A percentile compares a stretch with the other conserved stretches of the same genome.
These are phyloP conservation scores for Trematomus bernacchii DNA, from an alignment of 2,797 vertebrate genomes.

Conservation along the genomic window DNA sequence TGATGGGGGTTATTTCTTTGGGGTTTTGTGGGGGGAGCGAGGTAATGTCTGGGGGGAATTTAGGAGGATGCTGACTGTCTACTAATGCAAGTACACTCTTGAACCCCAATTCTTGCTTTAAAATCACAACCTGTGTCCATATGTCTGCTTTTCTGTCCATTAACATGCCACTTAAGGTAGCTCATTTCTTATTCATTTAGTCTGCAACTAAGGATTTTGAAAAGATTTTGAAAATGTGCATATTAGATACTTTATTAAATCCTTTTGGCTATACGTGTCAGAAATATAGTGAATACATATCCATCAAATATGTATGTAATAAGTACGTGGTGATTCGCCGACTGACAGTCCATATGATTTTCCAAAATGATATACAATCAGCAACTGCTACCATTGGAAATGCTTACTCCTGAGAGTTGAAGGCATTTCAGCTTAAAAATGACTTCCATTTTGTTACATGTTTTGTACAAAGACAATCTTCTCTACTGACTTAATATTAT, in stretches of 20 bases:
- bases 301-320: no score
- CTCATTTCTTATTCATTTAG: not conserved
- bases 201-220: not conserved
- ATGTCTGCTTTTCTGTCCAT: not conserved
- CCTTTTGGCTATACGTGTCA: not conserved
- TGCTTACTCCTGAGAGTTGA: not conserved
- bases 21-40: not conserved
- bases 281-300: not conserved
- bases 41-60: constrained; percentile 6
- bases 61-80: constrained; percentile 36
- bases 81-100: constrained; percentile 46
- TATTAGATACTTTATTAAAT: not conserved
- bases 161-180: not conserved
- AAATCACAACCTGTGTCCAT: not conserved
- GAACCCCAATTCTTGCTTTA: constrained; percentile 26
- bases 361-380: not conserved
- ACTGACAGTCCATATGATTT: not conserved
- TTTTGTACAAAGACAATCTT: not conserved
- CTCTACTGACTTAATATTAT: not conserved
- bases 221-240: not conserved
- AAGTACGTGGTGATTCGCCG: no score
- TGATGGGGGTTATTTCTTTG: constrained; percentile 5
- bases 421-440: not conserved
- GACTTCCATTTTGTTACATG: not conserved
- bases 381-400: not conserved